Conservation (phyloP, 2,888 invertebrate species). For the Noctua comes region DNA sequence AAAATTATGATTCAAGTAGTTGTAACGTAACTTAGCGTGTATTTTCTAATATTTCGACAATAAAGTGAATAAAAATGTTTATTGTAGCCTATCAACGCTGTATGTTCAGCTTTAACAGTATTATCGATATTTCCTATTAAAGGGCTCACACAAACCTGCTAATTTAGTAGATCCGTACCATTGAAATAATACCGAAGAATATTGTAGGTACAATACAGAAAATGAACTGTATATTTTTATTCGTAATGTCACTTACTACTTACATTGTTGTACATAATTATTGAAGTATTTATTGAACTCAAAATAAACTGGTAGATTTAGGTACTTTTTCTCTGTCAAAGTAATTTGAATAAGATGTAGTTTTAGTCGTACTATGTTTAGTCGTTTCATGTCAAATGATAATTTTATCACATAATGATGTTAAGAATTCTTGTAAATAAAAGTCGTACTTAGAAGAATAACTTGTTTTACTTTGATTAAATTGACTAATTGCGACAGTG, state of each 20-base stretch:
- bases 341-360: slow-evolving; percentile 49
- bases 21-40: slow-evolving; percentile 44
- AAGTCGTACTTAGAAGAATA: slow-evolving; percentile 81
- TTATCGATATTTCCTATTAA: slow-evolving; percentile 7
- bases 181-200: slow-evolving; percentile 4
- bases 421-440: slow-evolving; percentile 78
- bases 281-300: slow-evolving; percentile 49
- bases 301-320: slow-evolving; percentile 43
- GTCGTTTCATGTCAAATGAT: slow-evolving; percentile 56
- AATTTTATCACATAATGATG: slow-evolving; percentile 51
- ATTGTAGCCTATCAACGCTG: slow-evolving; percentile 49
- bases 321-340: slow-evolving; percentile 53
- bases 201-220: not conserved
- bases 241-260: slow-evolving; percentile 16
- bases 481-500: not conserved
- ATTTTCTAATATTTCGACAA: slow-evolving; percentile 64
- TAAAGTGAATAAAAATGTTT: slow-evolving; percentile 59
- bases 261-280: slow-evolving; percentile 56
- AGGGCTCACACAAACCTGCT: not conserved
- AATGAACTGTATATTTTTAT: slow-evolving; percentile 18
- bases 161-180: not conserved
- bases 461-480: slow-evolving; percentile 56
- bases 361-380: slow-evolving; percentile 46
- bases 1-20: slow-evolving; percentile 37
- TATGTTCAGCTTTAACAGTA: slow-evolving; percentile 56